Conservation (phyloP, 2,888 invertebrate species). For the Torymus tubicola region DNA sequence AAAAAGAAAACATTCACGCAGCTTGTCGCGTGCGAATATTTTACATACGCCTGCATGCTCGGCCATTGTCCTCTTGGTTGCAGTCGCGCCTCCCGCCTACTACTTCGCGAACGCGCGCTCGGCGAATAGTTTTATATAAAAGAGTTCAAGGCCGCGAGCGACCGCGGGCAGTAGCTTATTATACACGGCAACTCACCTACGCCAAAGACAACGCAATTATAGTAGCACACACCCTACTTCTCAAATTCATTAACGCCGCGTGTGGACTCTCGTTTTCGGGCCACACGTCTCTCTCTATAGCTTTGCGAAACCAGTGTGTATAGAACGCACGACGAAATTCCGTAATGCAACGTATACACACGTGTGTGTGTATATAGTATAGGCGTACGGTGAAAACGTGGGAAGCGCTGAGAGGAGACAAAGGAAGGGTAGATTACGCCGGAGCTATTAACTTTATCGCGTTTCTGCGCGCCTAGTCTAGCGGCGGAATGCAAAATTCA, state of each 20-base stretch:
- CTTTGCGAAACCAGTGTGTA: background rate
- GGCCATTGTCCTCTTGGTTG: conserved; percentile 19
- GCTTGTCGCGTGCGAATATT: conserved; percentile 19
- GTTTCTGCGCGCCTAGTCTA: conserved; percentile 4
- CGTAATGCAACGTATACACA: background rate
- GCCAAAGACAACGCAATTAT: too few species aligned
- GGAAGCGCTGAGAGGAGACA: conserved; percentile 60
- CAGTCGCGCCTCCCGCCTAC: background rate
- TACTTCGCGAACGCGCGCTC: background rate
- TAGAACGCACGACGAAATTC: background rate
- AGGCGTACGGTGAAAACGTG: conserved; percentile 66
- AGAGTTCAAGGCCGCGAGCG: conserved; percentile 49
- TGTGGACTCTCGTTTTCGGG: conserved; percentile 46
- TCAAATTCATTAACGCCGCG: conserved; percentile 31
- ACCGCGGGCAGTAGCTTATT: background rate
- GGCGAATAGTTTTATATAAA: conserved; percentile 28
- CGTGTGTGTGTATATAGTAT: background rate
- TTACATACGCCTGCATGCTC: conserved; percentile 17
- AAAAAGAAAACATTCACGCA: conserved; percentile 8
- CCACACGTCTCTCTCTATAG: background rate
- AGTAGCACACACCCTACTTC: background rate
- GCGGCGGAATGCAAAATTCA: too few species aligned
- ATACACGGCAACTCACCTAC: background rate
- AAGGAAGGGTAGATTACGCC: conserved; percentile 64
- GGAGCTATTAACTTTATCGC: conserved; percentile 57